These are phyloP conservation scores for Botia kubotai DNA, from an alignment of 2,797 vertebrate genomes.

Conservation along the genomic window DNA sequence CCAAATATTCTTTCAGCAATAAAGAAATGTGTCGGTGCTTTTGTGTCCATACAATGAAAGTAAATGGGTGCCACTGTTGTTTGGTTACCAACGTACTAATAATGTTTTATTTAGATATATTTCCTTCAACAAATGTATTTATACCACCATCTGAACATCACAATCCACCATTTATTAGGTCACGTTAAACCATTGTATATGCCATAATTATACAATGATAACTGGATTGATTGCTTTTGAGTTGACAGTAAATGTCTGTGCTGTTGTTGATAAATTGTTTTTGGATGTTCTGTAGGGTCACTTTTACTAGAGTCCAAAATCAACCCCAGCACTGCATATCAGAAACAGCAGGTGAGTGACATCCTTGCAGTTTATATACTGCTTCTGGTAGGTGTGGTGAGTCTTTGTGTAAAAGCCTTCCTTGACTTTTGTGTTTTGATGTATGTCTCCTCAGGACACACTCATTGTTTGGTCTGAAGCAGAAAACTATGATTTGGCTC, in stretches of 20 bases:
- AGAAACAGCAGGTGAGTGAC: constrained; percentile 95
- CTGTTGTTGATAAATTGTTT: background rate
- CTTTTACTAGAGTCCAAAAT: constrained; percentile 98
- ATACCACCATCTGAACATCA: too few relatives aligned
- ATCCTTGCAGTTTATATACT: background rate
- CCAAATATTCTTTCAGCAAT: too few relatives aligned
- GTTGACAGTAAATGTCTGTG: background rate
- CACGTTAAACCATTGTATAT: too few relatives aligned
- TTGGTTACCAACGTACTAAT: too few relatives aligned
- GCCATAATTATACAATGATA: too few relatives aligned
- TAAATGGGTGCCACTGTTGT: too few relatives aligned
- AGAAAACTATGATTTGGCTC: constrained; percentile 97
- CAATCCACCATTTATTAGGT: too few relatives aligned
- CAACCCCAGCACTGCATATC: constrained; percentile 98
- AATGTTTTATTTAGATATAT: too few relatives aligned
- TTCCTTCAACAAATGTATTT: too few relatives aligned
- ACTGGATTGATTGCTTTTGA: too few relatives aligned
- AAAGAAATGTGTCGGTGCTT: too few relatives aligned
- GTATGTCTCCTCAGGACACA: constrained; percentile 84
- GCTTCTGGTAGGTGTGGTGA: background rate
- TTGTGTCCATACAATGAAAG: too few relatives aligned
- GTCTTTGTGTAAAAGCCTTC: background rate
- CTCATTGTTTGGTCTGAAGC: constrained; percentile 99
- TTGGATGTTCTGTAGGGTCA: constrained; percentile 84
- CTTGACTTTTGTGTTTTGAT: background rate